These are phyloP conservation scores for Callospermophilus lateralis DNA, from an alignment of 2,113 vertebrate genomes.

Conservation along the genomic window DNA sequence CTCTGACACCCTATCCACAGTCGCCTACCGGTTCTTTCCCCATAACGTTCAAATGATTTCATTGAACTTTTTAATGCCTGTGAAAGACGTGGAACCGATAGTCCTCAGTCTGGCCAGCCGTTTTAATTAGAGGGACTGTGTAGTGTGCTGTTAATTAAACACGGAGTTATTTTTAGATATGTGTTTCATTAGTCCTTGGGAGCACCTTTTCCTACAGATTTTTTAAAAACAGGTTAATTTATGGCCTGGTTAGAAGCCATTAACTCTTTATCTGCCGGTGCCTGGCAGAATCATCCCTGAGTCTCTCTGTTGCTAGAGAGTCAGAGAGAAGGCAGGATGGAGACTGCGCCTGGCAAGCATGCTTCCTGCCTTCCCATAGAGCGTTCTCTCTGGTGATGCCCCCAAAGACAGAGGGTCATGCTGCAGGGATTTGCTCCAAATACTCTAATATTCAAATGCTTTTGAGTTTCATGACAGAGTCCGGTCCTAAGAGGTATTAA, in stretches of 20 bases:
- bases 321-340: neutral
- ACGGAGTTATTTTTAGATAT: slow-evolving; percentile 76
- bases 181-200: slow-evolving; percentile 67
- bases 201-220: slow-evolving; percentile 61
- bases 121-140: slow-evolving; percentile 71
- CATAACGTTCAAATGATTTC: slow-evolving; percentile 65
- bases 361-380: neutral
- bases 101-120: neutral
- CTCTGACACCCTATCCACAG: neutral
- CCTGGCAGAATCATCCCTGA: neutral
- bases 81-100: slow-evolving; percentile 28
- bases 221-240: slow-evolving; percentile 59
- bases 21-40: neutral
- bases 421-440: neutral
- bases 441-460: neutral
- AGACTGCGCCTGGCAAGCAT: neutral
- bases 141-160: slow-evolving; percentile 68
- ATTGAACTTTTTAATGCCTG: slow-evolving; percentile 59
- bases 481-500: neutral
- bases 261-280: slow-evolving; percentile 63
- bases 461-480: neutral
- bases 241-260: slow-evolving; percentile 59
- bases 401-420: neutral
- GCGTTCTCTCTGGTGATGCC: neutral
- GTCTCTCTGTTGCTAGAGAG: slow-evolving; percentile 7